Conservation (phyloP, 2,797 vertebrate species). For the Spea hammondii region DNA sequence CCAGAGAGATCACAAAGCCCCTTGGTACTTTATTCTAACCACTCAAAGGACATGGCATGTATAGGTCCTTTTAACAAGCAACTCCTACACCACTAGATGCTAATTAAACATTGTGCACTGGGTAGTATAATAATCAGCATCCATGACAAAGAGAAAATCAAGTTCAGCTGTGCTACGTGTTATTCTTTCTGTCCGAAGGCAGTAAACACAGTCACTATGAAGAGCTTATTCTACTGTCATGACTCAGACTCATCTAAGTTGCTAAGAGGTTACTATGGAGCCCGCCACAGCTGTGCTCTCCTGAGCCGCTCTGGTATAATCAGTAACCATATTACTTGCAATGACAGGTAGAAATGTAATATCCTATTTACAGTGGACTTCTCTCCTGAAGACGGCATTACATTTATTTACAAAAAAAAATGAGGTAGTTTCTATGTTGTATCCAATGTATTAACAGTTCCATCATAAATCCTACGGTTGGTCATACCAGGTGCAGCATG, state of each 20-base stretch:
- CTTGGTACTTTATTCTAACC: not conserved
- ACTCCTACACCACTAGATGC: constrained; percentile 35
- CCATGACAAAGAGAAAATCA: constrained; percentile 31
- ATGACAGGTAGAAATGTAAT: not conserved
- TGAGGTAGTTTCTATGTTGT: too few species aligned
- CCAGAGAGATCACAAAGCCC: constrained; percentile 6
- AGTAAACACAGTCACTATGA: constrained; percentile 15
- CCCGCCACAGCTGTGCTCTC: not conserved
- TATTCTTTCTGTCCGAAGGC: constrained; percentile 31
- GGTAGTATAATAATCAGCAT: constrained; percentile 28
- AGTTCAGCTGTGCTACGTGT: constrained; percentile 33
- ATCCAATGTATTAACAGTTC: too few species aligned
- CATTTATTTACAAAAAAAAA: too few species aligned
- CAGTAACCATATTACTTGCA: not conserved
- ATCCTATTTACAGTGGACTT: not conserved
- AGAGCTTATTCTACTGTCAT: constrained; percentile 12
- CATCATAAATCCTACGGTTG: too few species aligned
- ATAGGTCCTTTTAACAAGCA: constrained; percentile 29
- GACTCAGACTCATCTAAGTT: constrained; percentile 31
- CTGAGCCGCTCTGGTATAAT: not conserved
- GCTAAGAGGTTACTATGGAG: constrained; percentile 38
- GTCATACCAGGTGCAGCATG: too few species aligned
- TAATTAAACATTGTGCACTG: constrained; percentile 32
- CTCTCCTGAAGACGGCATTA: too few species aligned
- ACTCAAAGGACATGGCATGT: constrained; percentile 14